Evolutionary conservation across 2,888 invertebrate genomes (phyloP), one percentile per base, ranked within the genome.

Genomic region (Scaptomyza polygonia): DNA sequence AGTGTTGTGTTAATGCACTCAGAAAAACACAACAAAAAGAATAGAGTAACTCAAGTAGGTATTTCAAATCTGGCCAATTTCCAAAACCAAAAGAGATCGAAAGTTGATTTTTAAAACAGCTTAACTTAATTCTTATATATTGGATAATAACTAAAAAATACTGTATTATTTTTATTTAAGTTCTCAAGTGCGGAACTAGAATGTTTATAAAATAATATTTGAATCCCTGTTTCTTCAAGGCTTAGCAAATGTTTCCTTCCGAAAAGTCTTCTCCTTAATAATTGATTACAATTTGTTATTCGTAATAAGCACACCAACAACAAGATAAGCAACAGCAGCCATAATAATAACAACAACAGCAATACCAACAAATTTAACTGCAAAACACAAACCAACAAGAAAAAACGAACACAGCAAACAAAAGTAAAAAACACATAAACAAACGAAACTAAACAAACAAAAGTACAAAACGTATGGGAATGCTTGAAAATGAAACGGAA

Each of bases 261-360:
- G 45, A 25, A n/a, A 34, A 21, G 27, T 29, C 25, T 5, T 39
- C 7, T n/a, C 14, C 27, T 14, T 25, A 30, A 53, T 36, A 30
- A 29, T 21, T 14, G 14, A 27, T 39, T 52, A 3, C 27, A 18
- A 21, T 44, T 39, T 36, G 16, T 21, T 43, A 55, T 51, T 45
- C 11, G 29, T 44, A 27, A 39, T 14, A 67, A 32, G 16, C 55
- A 48, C 36, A 32, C 55, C 54, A 27, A 36, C 36, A 62, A 18
- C 48, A 42, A 54, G 25, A 34, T 63, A 45, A 55, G 21, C 36
- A 67, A 47, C 59, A 52, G 45, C 59, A 61, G 44, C 64, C 66
- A 45, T 56, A 69, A 57, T 57, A 74, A 61, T 48, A 72, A 64
- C 44, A 67, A 59, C 48, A 86, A 78, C 67, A 62, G 32, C 34